These are phyloP conservation scores for Neuroterus valhalla DNA, from an alignment of 1,140 invertebrate genomes.

Conservation along the genomic window DNA sequence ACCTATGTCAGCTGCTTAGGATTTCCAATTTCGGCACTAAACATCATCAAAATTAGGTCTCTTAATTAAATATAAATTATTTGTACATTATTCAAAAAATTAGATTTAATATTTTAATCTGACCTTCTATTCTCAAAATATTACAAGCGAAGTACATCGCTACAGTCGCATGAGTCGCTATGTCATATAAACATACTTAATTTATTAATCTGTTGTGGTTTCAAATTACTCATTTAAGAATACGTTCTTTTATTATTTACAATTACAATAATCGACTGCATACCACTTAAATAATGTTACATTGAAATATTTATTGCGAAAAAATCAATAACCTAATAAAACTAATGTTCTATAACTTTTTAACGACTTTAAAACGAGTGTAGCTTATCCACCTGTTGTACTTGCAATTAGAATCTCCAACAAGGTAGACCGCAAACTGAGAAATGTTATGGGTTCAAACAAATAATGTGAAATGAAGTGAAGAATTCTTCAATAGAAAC, in stretches of 20 bases:
- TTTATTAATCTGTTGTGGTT: background rate
- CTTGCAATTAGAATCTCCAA: slow-evolving; percentile 17
- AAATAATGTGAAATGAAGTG: background rate
- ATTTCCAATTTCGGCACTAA: too few species aligned
- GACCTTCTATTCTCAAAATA: slow-evolving; percentile 44
- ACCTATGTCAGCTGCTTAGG: too few species aligned
- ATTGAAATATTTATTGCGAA: slow-evolving; percentile 32
- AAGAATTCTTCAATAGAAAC: background rate
- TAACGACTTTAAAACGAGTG: slow-evolving; percentile 22
- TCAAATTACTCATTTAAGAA: slow-evolving; percentile 3
- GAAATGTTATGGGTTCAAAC: background rate
- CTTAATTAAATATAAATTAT: too few species aligned
- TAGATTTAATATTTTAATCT: slow-evolving; percentile 51
- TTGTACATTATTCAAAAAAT: background rate
- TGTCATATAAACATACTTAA: background rate
- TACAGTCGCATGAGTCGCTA: background rate
- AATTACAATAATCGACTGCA: slow-evolving; percentile 9
- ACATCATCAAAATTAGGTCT: too few species aligned
- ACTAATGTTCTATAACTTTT: slow-evolving; percentile 7
- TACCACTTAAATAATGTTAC: slow-evolving; percentile 27
- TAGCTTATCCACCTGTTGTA: slow-evolving; percentile 5
- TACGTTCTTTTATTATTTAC: slow-evolving; percentile 22
- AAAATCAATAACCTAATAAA: slow-evolving; percentile 21
- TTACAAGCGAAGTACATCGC: slow-evolving; percentile 2
- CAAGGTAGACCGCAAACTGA: background rate